Conservation (phyloP, 1,140 invertebrate genomes). For the Drosophila kurseongensis region DNA sequence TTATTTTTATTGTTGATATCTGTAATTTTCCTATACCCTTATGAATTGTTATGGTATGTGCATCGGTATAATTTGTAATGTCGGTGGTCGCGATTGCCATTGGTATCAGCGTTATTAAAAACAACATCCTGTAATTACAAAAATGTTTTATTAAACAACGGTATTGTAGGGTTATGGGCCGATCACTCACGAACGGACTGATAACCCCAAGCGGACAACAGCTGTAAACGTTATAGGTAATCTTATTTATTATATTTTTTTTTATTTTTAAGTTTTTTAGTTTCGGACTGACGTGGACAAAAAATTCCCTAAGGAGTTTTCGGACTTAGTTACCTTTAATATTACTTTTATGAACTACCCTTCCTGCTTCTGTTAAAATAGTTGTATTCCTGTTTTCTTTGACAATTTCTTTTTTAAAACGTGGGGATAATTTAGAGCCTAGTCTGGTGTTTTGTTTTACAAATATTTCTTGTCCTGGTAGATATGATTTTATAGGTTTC, state of each 20-base stretch:
- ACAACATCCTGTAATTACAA: too few relatives aligned
- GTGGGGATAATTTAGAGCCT: slow-evolving; percentile 11
- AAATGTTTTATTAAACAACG: too few relatives aligned
- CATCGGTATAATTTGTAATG: neutral
- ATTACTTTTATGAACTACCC: neutral
- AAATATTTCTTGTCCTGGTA: slow-evolving; percentile 15
- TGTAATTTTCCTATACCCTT: slow-evolving; percentile 1
- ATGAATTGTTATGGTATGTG: neutral
- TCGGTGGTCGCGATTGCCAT: neutral
- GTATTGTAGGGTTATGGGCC: neutral
- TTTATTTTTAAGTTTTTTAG: too few relatives aligned
- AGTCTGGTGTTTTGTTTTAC: slow-evolving; percentile 5
- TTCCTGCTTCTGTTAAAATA: neutral
- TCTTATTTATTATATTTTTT: slow-evolving; percentile 10
- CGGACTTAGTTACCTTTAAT: too few relatives aligned
- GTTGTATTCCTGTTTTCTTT: neutral
- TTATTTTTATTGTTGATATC: slow-evolving; percentile 1
- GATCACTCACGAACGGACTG: too few relatives aligned
- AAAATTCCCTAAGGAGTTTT: too few relatives aligned
- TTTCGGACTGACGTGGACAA: too few relatives aligned
- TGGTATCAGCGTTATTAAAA: neutral
- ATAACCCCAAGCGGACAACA: too few relatives aligned
- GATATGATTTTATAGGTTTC: slow-evolving; percentile 14
- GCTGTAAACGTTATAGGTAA: neutral
- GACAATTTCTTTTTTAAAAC: neutral